Percentiles rank a stretch among this genome's conserved stretches.
phyloP scores from a whole-genome alignment of 1,140 invertebrate species.

The Armadillidium nasatum region DNA sequence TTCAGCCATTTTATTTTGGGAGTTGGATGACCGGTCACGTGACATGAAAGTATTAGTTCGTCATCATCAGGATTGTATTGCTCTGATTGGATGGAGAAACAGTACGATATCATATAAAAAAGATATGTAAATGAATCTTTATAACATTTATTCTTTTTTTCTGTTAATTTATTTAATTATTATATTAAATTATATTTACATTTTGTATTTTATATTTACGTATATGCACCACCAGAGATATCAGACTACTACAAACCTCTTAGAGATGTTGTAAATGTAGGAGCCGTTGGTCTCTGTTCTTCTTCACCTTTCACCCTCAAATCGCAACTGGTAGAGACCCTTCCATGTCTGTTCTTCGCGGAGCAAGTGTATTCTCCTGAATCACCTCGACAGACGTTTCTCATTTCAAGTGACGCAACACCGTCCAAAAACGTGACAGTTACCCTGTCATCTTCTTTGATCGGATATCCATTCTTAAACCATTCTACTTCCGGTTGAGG shows the following conservation, averaged over 20 bases:
- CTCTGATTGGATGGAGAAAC: conserved; percentile 53
- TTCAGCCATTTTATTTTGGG: conserved; percentile 72
- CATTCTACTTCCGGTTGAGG: conserved; percentile 65
- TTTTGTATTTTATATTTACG: too few relatives aligned
- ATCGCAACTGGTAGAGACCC: conserved; percentile 62
- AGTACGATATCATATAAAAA: conserved; percentile 7
- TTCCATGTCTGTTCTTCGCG: conserved; percentile 67
- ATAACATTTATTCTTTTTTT: too few relatives aligned
- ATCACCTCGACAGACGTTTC: conserved; percentile 50
- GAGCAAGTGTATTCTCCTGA: conserved; percentile 56
- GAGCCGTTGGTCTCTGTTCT: conserved; percentile 62
- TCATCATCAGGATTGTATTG: conserved; percentile 63
- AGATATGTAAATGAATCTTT: conserved; percentile 8
- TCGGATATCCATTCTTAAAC: conserved; percentile 64
- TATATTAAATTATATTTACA: too few relatives aligned
- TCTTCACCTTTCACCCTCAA: conserved; percentile 62
- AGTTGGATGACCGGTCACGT: conserved; percentile 63
- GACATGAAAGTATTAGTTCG: conserved; percentile 69
- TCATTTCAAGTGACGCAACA: conserved; percentile 68
- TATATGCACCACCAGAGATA: too few relatives aligned
- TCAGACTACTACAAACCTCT: too few relatives aligned
- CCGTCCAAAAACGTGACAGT: conserved; percentile 58
- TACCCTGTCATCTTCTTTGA: conserved; percentile 41
- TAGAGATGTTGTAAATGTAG: conserved; percentile 66
- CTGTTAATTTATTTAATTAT: too few relatives aligned